Evolutionary conservation across 30 jellyfish, hydroid and myxozoan species (phyloP).

Genomic region (Pelagia noctiluca): DNA sequence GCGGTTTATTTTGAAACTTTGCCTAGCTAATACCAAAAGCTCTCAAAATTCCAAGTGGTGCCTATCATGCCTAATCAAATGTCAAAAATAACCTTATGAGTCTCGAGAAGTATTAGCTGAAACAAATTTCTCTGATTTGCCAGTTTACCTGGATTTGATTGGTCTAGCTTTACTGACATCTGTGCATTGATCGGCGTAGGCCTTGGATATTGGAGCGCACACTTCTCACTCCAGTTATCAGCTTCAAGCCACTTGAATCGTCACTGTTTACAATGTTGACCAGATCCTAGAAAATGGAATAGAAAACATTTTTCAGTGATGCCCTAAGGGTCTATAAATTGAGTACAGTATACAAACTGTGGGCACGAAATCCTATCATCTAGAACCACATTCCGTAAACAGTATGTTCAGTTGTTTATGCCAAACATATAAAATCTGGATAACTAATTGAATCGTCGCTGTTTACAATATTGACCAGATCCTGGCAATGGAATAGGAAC

Average conservation of each 20-base stretch:
- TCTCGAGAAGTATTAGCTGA: too few relatives aligned
- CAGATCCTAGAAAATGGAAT: constrained; percentile 6
- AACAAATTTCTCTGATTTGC: too few relatives aligned
- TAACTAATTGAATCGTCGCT: background rate
- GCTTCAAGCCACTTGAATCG: constrained; percentile 11
- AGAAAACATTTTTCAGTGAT: background rate
- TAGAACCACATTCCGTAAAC: too few relatives aligned
- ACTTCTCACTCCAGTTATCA: constrained; percentile 10
- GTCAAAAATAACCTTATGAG: too few relatives aligned
- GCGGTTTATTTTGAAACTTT: too few relatives aligned
- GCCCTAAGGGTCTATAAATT: background rate
- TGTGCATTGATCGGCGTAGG: constrained; percentile 29
- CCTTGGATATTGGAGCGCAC: constrained; percentile 44
- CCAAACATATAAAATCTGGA: background rate
- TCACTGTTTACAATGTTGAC: constrained; percentile 6
- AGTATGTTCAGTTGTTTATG: background rate
- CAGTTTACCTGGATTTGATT: too few relatives aligned
- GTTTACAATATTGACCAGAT: too few relatives aligned
- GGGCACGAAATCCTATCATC: background rate
- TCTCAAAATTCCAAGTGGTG: too few relatives aligned
- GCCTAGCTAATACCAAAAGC: too few relatives aligned
- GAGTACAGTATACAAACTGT: background rate
- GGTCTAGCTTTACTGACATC: constrained; percentile 27
- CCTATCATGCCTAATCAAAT: too few relatives aligned
- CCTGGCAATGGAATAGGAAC: too few relatives aligned